phyloP scores from a whole-genome alignment of 2,797 vertebrate species.

The Coendou prehensilis region DNA sequence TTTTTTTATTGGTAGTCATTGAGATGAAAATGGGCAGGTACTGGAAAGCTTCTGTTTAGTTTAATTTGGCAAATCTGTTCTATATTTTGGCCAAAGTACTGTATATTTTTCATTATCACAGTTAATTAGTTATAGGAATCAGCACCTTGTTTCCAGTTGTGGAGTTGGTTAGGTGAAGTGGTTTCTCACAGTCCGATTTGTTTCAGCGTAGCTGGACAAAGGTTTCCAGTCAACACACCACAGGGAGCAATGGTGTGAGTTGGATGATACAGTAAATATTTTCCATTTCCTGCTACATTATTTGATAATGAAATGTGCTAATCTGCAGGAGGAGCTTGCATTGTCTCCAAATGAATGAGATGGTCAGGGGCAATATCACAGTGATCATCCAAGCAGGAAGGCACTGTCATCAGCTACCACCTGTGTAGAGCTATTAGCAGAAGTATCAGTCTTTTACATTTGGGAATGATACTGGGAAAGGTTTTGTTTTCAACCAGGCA shows the following conservation, averaged over 20 bases:
- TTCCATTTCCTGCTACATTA: background rate
- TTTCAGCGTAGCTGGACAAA: background rate
- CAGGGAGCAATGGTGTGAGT: background rate
- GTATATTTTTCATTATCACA: slow-evolving; percentile 50
- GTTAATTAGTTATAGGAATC: slow-evolving; percentile 62
- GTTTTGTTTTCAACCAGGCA: background rate
- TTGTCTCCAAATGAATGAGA: background rate
- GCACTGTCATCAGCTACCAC: background rate
- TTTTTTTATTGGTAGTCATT: background rate
- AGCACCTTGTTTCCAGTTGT: slow-evolving; percentile 45
- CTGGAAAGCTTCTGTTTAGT: slow-evolving; percentile 5
- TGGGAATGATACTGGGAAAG: background rate
- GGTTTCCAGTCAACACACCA: background rate
- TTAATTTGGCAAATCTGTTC: slow-evolving; percentile 48
- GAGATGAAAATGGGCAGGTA: slow-evolving; percentile 64
- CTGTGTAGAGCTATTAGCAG: background rate
- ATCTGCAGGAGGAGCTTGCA: background rate
- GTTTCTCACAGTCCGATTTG: slow-evolving; percentile 22
- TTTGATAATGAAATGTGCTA: slow-evolving; percentile 48
- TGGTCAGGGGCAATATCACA: background rate
- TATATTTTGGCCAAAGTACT: slow-evolving; percentile 60
- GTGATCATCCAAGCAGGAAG: background rate
- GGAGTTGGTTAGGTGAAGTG: slow-evolving; percentile 54
- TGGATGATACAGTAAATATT: slow-evolving; percentile 36
- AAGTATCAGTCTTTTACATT: background rate